Base-by-base conservation (phyloP, 2,113 vertebrate species). In the Erpornis zantholeuca region DNA sequence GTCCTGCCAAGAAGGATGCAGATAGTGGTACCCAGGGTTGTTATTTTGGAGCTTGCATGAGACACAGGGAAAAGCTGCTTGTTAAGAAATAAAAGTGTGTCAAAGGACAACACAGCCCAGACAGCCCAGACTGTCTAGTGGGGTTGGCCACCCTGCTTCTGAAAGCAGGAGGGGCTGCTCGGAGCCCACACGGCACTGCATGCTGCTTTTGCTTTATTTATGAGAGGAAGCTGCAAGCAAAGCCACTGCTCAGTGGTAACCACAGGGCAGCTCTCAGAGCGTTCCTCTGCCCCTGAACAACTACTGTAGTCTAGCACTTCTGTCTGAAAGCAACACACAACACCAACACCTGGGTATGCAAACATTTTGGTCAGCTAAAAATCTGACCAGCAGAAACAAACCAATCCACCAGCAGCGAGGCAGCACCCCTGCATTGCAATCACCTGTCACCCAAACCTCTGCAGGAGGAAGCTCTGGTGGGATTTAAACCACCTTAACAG, bases 341-440 rank as follows among this genome's bases (percentile, higher is more conserved):
- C 22, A 68, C 3, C 56, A 53, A 4, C 54, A 64, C 40, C 49
- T 15, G 40, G 7, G 5, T 22, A 29, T 38, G 36, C 47, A 82
- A 64, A 65, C 28, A 4, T 19, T 81, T 47, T 18, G 40, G 16
- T 40, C 47, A 15, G 47, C 38, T 45, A 53, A 72, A 77, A 59
- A 69, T 24, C 76, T 24, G 44, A 21, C 25, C 60, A 36, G 65
- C 66, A 88, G 66, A 70, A 88, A 28, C 15, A 20, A 75, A 76
- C 3, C 2, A 17, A 49, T 14, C 33, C 52, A 15, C 20, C 0
- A 0, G 35, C 8, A 77, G 18, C 3, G 4, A 36, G 35, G 36
- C 7, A 9, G 63, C n/a, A 70, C 20, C 42, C 60, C 54, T 16
- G 77, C 33, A 3, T 3, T 38, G 27, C 53, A 68, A 85, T 45